Conservation (phyloP, 2,888 invertebrate species). For the Noctua fimbriata region DNA sequence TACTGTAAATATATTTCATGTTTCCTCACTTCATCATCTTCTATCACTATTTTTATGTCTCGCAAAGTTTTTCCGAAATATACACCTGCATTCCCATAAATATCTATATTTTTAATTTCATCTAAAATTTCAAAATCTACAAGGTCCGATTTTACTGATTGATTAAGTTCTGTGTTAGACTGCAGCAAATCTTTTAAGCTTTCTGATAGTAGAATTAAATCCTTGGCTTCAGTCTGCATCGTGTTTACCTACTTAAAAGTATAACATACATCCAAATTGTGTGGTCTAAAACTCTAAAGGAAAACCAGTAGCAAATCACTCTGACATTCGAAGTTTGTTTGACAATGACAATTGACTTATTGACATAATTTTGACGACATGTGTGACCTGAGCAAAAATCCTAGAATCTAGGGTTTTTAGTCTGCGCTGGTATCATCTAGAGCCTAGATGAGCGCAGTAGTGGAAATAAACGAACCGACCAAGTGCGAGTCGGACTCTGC, state of each 20-base stretch:
- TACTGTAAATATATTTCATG: conserved; percentile 80
- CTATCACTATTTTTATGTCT: conserved; percentile 79
- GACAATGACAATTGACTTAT: no score
- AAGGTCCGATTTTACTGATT: conserved; percentile 68
- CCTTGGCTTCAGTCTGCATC: conserved; percentile 13
- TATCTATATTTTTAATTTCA: conserved; percentile 73
- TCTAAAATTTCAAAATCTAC: conserved; percentile 77
- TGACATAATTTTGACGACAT: no score
- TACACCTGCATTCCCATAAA: conserved; percentile 63
- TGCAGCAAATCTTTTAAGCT: conserved; percentile 44
- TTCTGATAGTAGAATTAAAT: conserved; percentile 38
- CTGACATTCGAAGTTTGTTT: neutral
- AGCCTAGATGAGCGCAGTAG: no score
- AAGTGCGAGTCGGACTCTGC: no score
- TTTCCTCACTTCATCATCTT: conserved; percentile 72
- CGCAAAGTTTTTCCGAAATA: conserved; percentile 82
- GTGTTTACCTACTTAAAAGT: neutral
- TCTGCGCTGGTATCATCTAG: no score
- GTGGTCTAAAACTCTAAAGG: neutral
- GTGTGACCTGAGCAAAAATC: no score
- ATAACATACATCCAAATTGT: neutral
- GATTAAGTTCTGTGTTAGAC: conserved; percentile 14
- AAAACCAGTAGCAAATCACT: neutral
- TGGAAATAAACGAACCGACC: no score
- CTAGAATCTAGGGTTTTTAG: no score